phyloP scores from a whole-genome alignment of 1,140 invertebrate genomes.

The Anastrepha ludens region DNA sequence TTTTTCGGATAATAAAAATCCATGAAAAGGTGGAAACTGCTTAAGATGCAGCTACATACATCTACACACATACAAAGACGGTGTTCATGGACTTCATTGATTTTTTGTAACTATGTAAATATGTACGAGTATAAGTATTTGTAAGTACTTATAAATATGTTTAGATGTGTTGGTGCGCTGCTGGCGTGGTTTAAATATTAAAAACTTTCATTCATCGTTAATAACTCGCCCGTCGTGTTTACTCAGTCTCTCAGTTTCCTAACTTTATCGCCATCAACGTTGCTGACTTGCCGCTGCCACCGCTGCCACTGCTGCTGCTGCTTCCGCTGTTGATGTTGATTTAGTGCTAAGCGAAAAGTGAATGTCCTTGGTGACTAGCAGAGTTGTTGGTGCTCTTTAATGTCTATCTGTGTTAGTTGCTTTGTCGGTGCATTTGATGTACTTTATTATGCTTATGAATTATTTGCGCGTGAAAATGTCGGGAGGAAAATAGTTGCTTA shows the following conservation, averaged over 20 bases:
- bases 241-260: background rate
- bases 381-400: background rate
- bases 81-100: background rate
- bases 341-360: slow-evolving; percentile 39
- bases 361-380: background rate
- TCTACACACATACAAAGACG: background rate
- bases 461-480: background rate
- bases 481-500: background rate
- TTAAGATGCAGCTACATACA: background rate
- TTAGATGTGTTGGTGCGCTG: slow-evolving; percentile 1
- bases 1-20: slow-evolving; percentile 33
- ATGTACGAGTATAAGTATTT: background rate
- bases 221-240: background rate
- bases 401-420: background rate
- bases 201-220: slow-evolving; percentile 40
- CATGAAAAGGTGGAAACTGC: background rate
- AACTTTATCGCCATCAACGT: background rate
- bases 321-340: background rate
- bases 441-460: background rate
- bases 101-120: background rate
- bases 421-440: background rate
- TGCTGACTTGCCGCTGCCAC: background rate
- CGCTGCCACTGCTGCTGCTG: background rate
- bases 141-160: background rate
- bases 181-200: slow-evolving; percentile 15